Evolutionary conservation across 2,113 vertebrate genomes (phyloP).

Genomic region (Pelusios castaneus): DNA sequence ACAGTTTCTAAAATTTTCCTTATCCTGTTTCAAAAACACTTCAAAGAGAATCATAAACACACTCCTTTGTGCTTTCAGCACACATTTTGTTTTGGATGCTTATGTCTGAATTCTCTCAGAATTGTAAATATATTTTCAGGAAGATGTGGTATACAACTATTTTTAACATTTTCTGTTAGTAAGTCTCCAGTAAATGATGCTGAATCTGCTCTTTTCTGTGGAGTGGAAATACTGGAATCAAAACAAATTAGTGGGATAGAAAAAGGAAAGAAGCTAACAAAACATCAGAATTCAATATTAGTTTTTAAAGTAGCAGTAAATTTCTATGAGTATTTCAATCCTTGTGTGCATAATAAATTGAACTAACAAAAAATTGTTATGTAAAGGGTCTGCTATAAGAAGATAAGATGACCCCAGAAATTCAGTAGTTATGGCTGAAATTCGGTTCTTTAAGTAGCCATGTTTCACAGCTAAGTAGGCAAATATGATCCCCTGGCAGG

Average conservation of each 20-base stretch:
- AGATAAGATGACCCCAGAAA: conserved; percentile 31
- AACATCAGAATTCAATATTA: not conserved
- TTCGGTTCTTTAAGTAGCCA: conserved; percentile 7
- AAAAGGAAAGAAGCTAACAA: not conserved
- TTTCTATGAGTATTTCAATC: conserved; percentile 20
- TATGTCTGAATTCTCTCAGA: conserved; percentile 78
- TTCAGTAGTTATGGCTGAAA: conserved; percentile 30
- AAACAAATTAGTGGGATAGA: conserved; percentile 34
- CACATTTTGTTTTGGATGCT: conserved; percentile 78
- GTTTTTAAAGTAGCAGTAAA: conserved; percentile 15
- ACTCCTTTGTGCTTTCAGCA: conserved; percentile 78
- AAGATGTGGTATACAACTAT: conserved; percentile 48
- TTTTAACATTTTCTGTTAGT: not conserved
- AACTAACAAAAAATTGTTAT: not conserved
- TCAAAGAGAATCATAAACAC: conserved; percentile 98
- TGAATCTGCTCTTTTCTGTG: conserved; percentile 29
- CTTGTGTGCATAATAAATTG: not conserved
- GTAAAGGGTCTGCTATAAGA: conserved; percentile 31
- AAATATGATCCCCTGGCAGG: not conserved
- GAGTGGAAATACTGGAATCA: conserved; percentile 31
- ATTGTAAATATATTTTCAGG: conserved; percentile 74
- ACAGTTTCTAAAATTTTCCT: conserved; percentile 93
- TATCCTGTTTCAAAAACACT: conserved; percentile 97
- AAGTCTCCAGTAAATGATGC: conserved; percentile 8
- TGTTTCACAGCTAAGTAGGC: conserved; percentile 51